Percentiles rank a stretch among this genome's conserved stretches.
These are phyloP conservation scores for Rhinichthys osculus DNA, from an alignment of 2,797 vertebrate species.

Conservation along the genomic window DNA sequence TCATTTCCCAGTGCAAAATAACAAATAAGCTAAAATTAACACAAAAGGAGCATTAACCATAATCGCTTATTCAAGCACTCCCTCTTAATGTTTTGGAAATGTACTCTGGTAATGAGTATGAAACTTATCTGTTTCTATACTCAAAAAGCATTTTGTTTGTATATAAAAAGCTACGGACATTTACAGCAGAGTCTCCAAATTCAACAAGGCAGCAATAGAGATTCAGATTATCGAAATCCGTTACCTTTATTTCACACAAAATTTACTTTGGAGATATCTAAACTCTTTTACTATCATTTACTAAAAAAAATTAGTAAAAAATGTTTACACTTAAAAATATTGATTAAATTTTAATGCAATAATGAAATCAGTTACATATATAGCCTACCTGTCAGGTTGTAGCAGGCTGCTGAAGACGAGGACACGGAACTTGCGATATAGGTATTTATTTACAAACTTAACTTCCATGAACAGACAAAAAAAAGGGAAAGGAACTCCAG, in stretches of 20 bases:
- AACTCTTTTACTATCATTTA: too few relatives aligned
- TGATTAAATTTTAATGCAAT: too few relatives aligned
- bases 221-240: neutral
- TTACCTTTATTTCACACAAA: neutral
- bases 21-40: neutral
- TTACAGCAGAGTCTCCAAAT: neutral
- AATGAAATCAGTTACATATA: too few relatives aligned
- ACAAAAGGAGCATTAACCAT: neutral
- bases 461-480: too few relatives aligned
- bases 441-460: too few relatives aligned
- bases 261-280: too few relatives aligned
- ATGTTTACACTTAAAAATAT: too few relatives aligned
- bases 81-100: neutral
- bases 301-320: too few relatives aligned
- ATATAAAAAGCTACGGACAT: neutral
- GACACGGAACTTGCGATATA: too few relatives aligned
- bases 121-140: neutral
- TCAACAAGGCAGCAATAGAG: neutral
- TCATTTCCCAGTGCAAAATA: neutral
- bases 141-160: constrained; percentile 7
- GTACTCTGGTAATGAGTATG: neutral
- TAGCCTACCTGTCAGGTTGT: too few relatives aligned
- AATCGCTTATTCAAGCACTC: neutral
- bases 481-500: too few relatives aligned
- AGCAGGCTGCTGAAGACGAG: too few relatives aligned